Base-by-base conservation (phyloP, 2,797 vertebrate genomes). In the Heterohyrax brucei region DNA sequence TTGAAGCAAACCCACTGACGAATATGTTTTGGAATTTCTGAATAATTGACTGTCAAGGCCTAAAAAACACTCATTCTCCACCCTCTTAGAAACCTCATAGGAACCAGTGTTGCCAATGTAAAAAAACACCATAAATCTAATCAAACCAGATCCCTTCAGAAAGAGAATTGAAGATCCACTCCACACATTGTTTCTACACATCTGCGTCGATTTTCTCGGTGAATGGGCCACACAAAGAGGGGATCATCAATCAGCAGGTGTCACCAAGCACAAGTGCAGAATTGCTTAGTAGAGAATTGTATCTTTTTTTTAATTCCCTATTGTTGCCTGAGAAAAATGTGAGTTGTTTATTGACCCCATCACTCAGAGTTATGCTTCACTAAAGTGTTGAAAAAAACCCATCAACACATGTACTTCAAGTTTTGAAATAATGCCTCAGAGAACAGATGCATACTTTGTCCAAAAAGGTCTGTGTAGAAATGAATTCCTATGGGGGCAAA, bases 1-100 rank as follows among this genome's bases (percentile, higher is more conserved):
- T 93, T 95, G 91, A 96, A 97, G 78, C 87, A 96, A 96, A 94
- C 62, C 68, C 95, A 95, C 93, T 95, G 97, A 95, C 94, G 93
- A 85, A 88, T 93, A 95, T 95, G 97, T 87, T 97, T 93, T 53
- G 48, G 78, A 97, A 95, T 94, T 89, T 95, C 91, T 96, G 50
- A 97, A 95, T 89, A 91, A 96, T 33, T 95, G 87, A 96, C 68
- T 95, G 97, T 97, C 95, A 96, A 95, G 68, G 13, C 68, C 80
- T 93, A 64, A 28, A 56, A 93, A 89, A 93, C 70, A 44, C 61
- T 88, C 72, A 10, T 94, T 92, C 81, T 77, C 56, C 75, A 53
- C 84, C 83, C 94, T 94, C 89, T 92, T 48, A 85, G 68, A 94
- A 93, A 84, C 48, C 61, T 95, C 93, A 83, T 24, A 94, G 46